phyloP scores from a whole-genome alignment of 2,113 vertebrate species.

The Mystacornis crossleyi region DNA sequence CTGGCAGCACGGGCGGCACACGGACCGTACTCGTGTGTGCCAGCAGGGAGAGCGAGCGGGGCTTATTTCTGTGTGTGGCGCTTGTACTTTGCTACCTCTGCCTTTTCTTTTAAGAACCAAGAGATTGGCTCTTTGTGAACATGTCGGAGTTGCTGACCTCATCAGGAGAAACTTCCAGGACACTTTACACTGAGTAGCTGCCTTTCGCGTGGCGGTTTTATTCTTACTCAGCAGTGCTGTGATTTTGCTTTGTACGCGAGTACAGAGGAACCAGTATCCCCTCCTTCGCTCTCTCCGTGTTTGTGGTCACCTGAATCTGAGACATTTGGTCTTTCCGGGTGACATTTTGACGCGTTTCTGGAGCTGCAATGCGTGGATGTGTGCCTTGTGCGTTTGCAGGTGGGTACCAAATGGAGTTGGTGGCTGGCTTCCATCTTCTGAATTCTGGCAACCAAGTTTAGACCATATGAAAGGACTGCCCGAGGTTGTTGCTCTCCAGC shows the following conservation, averaged over 20 bases:
- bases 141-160: not conserved
- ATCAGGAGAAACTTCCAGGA: not conserved
- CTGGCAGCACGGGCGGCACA: not conserved
- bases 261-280: not conserved
- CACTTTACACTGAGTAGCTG: not conserved
- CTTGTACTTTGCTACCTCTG: not conserved
- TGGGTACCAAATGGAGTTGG: not conserved
- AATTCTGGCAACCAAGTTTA: not conserved
- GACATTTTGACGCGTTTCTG: not conserved
- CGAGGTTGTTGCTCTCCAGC: accelerated
- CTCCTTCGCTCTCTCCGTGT: not conserved
- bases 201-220: not conserved
- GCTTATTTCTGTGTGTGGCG: not conserved
- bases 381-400: not conserved
- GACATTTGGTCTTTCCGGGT: not conserved
- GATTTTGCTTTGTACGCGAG: not conserved
- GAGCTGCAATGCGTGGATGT: accelerated
- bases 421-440: not conserved
- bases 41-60: not conserved
- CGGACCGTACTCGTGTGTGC: not conserved
- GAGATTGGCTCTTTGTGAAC: not conserved
- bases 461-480: not conserved
- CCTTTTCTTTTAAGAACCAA: not conserved
- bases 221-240: not conserved
- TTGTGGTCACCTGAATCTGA: accelerated